Percentiles rank a stretch among this genome's conserved stretches.
phyloP scores from a whole-genome alignment of 2,797 vertebrate species.

The Oophaga sylvatica region DNA sequence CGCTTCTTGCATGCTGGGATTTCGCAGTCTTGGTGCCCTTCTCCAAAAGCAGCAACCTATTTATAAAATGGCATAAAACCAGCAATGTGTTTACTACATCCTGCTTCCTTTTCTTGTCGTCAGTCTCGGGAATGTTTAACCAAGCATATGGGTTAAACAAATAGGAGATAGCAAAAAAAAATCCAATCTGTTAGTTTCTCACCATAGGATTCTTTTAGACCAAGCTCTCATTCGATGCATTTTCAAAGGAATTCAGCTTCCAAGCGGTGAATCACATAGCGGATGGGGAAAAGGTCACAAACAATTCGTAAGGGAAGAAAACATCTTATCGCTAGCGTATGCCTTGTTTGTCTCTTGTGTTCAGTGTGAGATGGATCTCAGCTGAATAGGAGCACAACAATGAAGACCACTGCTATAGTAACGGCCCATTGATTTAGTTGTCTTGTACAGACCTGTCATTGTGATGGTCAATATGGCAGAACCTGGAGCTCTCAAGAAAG shows the following conservation, averaged over 20 bases:
- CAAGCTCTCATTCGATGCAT: not conserved
- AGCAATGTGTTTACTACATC: not conserved
- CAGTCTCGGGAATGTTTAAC: not conserved
- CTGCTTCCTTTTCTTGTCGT: not conserved
- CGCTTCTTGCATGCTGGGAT: not conserved
- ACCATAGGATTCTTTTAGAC: not conserved
- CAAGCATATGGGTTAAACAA: not conserved
- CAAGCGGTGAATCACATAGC: not conserved
- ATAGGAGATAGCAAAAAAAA: not conserved
- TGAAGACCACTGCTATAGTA: slow-evolving; percentile 5
- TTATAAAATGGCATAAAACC: not conserved
- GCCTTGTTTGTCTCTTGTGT: slow-evolving; percentile 11
- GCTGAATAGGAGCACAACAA: not conserved
- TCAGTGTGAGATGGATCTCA: not conserved
- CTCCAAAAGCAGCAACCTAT: not conserved
- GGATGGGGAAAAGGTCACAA: not conserved
- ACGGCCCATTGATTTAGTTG: not conserved
- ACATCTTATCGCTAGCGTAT: not conserved
- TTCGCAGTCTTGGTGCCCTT: not conserved
- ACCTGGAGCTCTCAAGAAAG: not conserved
- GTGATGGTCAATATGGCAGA: not conserved
- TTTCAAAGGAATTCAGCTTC: not conserved
- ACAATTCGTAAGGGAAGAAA: slow-evolving; percentile 5
- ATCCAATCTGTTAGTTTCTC: not conserved
- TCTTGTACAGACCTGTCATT: not conserved